Percentiles rank a stretch among this genome's conserved stretches.
These are phyloP conservation scores for Parelbella ahira DNA, from an alignment of 2,888 invertebrate species.

Conservation along the genomic window DNA sequence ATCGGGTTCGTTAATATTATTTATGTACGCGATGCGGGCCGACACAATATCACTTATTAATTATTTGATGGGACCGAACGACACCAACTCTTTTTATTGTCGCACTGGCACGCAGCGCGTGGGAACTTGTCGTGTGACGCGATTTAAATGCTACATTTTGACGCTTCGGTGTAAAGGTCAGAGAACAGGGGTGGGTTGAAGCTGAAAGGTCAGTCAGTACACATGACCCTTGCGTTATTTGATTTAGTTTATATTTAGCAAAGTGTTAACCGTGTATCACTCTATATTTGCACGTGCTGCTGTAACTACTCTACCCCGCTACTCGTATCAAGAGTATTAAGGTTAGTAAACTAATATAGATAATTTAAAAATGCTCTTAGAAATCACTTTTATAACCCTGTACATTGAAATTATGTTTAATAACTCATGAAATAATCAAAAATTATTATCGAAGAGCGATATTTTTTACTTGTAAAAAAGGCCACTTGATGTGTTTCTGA, in stretches of 20 bases:
- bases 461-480: too few species aligned
- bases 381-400: too few species aligned
- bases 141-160: conserved; percentile 15
- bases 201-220: conserved; percentile 16
- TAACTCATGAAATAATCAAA: too few species aligned
- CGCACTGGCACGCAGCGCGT: conserved; percentile 21
- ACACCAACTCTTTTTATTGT: conserved; percentile 32
- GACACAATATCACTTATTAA: conserved; percentile 50
- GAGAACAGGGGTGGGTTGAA: conserved; percentile 9
- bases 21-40: conserved; percentile 52
- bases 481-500: too few species aligned
- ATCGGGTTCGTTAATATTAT: conserved; percentile 45
- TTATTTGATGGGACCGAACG: conserved; percentile 47
- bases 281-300: too few species aligned
- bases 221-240: conserved; percentile 8
- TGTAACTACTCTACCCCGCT: too few species aligned
- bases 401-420: too few species aligned
- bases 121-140: conserved; percentile 23
- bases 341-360: too few species aligned
- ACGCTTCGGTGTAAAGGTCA: conserved; percentile 15
- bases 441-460: too few species aligned
- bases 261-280: too few species aligned
- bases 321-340: too few species aligned
- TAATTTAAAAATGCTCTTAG: too few species aligned
- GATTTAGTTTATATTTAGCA: conserved; percentile 5